Conservation (phyloP, 2,797 vertebrate species). For the Pitangus sulphuratus region DNA sequence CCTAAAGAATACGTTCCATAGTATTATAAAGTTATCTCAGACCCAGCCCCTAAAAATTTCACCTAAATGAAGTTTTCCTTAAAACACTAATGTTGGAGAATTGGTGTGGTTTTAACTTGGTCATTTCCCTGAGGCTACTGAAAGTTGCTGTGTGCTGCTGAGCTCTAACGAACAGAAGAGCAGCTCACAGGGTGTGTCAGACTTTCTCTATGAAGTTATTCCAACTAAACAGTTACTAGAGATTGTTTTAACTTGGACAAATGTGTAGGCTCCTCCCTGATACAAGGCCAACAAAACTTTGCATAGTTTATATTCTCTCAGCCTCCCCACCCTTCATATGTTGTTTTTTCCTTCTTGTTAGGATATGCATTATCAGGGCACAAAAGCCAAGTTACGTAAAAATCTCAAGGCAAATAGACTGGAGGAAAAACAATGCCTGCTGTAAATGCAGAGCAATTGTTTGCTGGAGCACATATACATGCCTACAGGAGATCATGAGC, state of each 20-base stretch:
- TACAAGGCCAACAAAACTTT: constrained; percentile 41
- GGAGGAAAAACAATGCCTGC: neutral
- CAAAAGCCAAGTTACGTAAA: neutral
- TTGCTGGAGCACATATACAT: neutral
- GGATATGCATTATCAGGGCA: constrained; percentile 40
- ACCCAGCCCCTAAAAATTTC: neutral
- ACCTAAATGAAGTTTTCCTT: neutral
- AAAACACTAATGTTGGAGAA: neutral
- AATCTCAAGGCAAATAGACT: neutral
- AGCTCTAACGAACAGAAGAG: neutral
- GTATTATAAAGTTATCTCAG: neutral
- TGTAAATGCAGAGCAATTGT: neutral
- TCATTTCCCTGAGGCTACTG: neutral
- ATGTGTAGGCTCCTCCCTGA: constrained; percentile 36
- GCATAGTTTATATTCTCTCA: constrained; percentile 44
- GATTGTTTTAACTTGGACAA: constrained; percentile 56
- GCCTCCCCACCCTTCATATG: constrained; percentile 53
- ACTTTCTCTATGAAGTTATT: constrained; percentile 42
- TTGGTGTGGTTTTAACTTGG: neutral
- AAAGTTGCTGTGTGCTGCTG: neutral
- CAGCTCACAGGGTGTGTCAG: constrained; percentile 28
- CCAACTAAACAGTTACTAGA: constrained; percentile 41
- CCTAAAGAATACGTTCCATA: neutral
- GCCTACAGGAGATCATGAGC: neutral
- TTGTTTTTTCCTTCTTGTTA: constrained; percentile 55